Conservation (phyloP, 1,140 invertebrate species). For the Agrilus planipennis region DNA sequence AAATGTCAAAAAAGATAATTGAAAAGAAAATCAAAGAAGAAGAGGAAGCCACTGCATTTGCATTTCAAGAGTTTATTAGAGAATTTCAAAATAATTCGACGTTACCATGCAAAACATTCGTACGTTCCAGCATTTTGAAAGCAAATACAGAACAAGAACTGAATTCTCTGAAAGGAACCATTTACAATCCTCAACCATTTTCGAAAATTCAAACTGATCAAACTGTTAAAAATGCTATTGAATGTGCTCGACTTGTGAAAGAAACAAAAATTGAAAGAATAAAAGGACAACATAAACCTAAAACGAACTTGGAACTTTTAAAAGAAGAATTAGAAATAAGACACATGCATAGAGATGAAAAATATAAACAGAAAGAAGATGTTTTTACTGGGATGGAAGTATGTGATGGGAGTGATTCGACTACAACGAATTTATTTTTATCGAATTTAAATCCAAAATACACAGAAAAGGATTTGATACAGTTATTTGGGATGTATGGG, state of each 20-base stretch:
- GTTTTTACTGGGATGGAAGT: conserved; percentile 12
- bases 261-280: conserved; percentile 21
- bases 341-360: conserved; percentile 18
- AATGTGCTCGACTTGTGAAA: conserved; percentile 26
- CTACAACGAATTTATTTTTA: conserved; percentile 79
- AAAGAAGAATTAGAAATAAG: conserved; percentile 29
- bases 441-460: conserved; percentile 79
- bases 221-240: conserved; percentile 40
- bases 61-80: conserved; percentile 31
- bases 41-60: conserved; percentile 67
- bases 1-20: conserved; percentile 19
- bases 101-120: conserved; percentile 21
- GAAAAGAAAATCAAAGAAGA: conserved; percentile 53
- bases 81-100: conserved; percentile 25
- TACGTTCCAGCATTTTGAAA: conserved; percentile 26
- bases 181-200: conserved; percentile 26
- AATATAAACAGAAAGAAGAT: conserved; percentile 14
- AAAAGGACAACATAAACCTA: conserved; percentile 34
- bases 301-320: conserved; percentile 31
- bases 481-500: conserved; percentile 79
- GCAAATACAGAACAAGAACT: conserved; percentile 16
- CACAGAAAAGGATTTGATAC: conserved; percentile 73
- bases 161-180: conserved; percentile 14
- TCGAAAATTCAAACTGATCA: conserved; percentile 17
- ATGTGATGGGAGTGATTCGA: conserved; percentile 61